phyloP scores from a whole-genome alignment of 2,113 vertebrate species.

The Setophaga kirtlandii region DNA sequence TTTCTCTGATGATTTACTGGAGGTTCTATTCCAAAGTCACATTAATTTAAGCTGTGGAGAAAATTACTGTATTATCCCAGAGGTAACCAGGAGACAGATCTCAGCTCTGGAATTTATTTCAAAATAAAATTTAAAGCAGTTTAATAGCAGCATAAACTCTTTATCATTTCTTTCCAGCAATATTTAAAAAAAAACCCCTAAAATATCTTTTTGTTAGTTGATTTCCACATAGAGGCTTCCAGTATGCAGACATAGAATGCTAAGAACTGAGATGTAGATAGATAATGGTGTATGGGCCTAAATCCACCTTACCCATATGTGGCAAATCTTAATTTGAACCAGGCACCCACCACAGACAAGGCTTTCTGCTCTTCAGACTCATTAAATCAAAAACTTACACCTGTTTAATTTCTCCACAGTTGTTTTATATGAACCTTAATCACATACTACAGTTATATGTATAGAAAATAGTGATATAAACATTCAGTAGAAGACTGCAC shows the following conservation, averaged over 20 bases:
- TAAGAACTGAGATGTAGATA: neutral
- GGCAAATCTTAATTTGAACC: neutral
- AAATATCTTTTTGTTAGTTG: neutral
- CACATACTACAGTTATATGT: neutral
- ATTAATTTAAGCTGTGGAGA: neutral
- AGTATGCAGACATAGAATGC: neutral
- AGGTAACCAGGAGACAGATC: neutral
- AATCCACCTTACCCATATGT: neutral
- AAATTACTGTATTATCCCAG: neutral
- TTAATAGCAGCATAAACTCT: neutral
- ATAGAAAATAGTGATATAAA: neutral
- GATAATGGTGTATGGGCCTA: neutral
- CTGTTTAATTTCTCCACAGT: neutral
- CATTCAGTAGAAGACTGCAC: neutral
- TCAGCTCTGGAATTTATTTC: neutral
- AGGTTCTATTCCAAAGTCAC: neutral
- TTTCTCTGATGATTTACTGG: neutral
- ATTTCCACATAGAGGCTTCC: neutral
- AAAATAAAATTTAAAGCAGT: neutral
- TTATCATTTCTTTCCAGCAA: neutral
- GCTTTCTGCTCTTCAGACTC: neutral
- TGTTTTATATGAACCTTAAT: neutral
- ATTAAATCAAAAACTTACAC: neutral
- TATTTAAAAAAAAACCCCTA: neutral
- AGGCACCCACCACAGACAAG: neutral